Base-by-base conservation (phyloP, 2,888 invertebrate genomes). In the Flexamia atlantica region DNA sequence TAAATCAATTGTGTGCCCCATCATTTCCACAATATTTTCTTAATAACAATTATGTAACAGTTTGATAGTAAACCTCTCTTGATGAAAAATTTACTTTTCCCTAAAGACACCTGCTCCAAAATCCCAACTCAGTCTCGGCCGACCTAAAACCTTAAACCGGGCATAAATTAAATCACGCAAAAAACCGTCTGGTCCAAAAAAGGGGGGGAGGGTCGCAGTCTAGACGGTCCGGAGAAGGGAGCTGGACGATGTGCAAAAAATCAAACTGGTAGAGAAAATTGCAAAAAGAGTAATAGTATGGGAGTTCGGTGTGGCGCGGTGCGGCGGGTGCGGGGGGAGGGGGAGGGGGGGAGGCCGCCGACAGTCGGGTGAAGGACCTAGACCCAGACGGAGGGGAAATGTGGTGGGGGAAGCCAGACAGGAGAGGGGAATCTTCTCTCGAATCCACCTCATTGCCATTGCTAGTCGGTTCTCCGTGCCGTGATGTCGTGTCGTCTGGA, bases 301-400 rank as follows among this genome's bases (percentile, higher is more conserved):
- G 84, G 64, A 30, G 20, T n/a, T 14, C 7, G 57, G 40, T 17
- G 70, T 20, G 30, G 53, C 64, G 23, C 72, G 76, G 76, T 4
- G 76, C 70, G 60, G 23, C 9, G 50, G 40, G 72, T 23, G 64
- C 70, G 64, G 60, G 64, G 70, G n/a, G 30, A 12, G 7, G 84
- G 50, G 40, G 72, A 40, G 64, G 76, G 81, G 36, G 50, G 40
- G 72, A 40, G 64, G 76, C 46, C 40, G 64, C 60, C 79, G 60
- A 81, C 72, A 82, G 85, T 80, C 84, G 81, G 86, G 86, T 86
- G 85, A 86, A 86, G 85, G 86, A 86, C 86, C 85, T 85, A 86
- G 85, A 86, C 86, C 40, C 76, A 76, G 68, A 53, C 40, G 83
- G 82, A 76, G 85, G 86, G 85, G 81, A 79, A 79, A 57, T 79